These are phyloP conservation scores for Eurystomus glaucurus DNA, from an alignment of 2,797 vertebrate genomes.

Conservation along the genomic window DNA sequence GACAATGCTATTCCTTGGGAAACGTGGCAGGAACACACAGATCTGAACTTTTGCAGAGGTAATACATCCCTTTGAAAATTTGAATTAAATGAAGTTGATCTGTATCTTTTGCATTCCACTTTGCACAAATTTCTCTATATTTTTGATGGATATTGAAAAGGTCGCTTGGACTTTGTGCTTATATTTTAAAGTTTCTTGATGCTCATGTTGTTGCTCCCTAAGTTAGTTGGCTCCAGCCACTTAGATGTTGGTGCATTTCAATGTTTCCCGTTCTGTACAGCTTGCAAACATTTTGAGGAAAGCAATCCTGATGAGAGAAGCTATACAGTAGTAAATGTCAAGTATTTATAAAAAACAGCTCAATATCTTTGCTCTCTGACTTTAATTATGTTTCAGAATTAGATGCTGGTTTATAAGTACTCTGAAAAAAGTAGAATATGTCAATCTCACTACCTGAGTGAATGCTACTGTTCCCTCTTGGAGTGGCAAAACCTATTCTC, in stretches of 20 bases:
- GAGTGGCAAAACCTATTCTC: not conserved
- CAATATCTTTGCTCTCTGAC: not conserved
- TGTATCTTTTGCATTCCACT: not conserved
- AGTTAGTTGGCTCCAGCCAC: not conserved
- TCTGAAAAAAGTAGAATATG: constrained; percentile 15
- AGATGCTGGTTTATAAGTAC: not conserved
- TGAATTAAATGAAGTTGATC: not conserved
- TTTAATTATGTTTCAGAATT: constrained; percentile 33
- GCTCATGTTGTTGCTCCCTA: not conserved
- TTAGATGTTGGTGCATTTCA: constrained; percentile 32
- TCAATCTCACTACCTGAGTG: not conserved
- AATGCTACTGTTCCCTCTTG: not conserved
- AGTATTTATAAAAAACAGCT: constrained; percentile 36
- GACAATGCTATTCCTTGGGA: not conserved
- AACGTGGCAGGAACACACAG: not conserved
- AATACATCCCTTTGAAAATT: not conserved
- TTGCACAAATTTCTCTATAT: not conserved
- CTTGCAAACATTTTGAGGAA: constrained; percentile 60
- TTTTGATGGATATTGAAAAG: not conserved
- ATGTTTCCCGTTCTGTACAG: constrained; percentile 29
- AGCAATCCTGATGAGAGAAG: constrained; percentile 50
- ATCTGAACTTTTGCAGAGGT: not conserved
- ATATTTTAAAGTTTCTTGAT: not conserved
- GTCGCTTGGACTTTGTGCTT: not conserved
- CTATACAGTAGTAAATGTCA: constrained; percentile 55